These are phyloP conservation scores for Phyto melanocephala DNA, from an alignment of 2,888 invertebrate species.

Conservation along the genomic window DNA sequence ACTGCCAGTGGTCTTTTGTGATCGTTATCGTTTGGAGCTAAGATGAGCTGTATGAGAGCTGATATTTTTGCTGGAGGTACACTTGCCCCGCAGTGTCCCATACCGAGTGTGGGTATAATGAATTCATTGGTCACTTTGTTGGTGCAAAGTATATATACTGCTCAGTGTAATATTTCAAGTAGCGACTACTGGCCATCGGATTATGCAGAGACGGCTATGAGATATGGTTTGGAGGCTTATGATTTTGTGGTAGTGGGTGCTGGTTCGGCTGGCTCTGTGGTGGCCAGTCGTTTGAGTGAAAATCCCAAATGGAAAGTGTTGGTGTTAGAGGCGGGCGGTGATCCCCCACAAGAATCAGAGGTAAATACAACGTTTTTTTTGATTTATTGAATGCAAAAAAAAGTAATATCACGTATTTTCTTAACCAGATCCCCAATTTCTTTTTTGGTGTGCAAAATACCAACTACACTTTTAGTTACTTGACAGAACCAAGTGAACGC, in stretches of 20 bases:
- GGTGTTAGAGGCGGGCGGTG: slow-evolving; percentile 80
- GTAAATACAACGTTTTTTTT: slow-evolving; percentile 66
- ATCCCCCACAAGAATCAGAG: slow-evolving; percentile 78
- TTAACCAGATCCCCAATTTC: slow-evolving; percentile 69
- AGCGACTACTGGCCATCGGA: slow-evolving; percentile 81
- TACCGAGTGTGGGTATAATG: slow-evolving; percentile 70
- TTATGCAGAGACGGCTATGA: slow-evolving; percentile 68
- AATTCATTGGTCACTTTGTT: slow-evolving; percentile 80
- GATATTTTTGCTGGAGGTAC: background rate
- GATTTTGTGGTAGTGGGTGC: slow-evolving; percentile 80
- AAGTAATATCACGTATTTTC: background rate
- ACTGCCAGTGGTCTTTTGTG: background rate
- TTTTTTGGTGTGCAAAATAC: slow-evolving; percentile 69
- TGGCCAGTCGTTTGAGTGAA: slow-evolving; percentile 80
- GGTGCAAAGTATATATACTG: slow-evolving; percentile 81
- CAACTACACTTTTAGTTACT: slow-evolving; percentile 72
- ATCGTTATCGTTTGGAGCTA: background rate
- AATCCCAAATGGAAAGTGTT: slow-evolving; percentile 78
- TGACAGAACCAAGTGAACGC: slow-evolving; percentile 69
- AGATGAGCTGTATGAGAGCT: background rate
- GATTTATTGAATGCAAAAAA: background rate
- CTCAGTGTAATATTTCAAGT: slow-evolving; percentile 81
- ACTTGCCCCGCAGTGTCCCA: slow-evolving; percentile 64
- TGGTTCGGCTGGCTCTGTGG: slow-evolving; percentile 79
- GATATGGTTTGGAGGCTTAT: slow-evolving; percentile 75